Conservation (phyloP, 2,113 vertebrate species). For the Alethe castanea region DNA sequence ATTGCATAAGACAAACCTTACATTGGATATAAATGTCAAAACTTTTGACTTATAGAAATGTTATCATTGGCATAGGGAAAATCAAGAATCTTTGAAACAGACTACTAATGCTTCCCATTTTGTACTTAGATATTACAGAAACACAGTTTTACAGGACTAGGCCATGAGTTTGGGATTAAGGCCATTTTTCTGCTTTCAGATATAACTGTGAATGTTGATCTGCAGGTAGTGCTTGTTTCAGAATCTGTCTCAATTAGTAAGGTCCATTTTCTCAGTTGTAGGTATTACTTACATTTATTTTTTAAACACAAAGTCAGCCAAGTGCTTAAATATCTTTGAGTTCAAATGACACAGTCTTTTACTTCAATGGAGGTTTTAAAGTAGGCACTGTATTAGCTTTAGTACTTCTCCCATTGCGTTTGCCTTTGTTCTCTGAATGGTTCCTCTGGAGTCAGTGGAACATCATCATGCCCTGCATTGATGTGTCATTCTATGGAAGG, state of each 20-base stretch:
- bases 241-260: background rate
- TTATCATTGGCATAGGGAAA: background rate
- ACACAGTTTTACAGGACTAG: background rate
- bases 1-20: background rate
- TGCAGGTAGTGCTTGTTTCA: background rate
- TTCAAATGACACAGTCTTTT: background rate
- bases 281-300: background rate
- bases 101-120: background rate
- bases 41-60: background rate
- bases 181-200: background rate
- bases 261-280: background rate
- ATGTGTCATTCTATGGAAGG: background rate
- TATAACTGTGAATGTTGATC: background rate
- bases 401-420: background rate
- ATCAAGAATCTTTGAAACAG: background rate
- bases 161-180: background rate
- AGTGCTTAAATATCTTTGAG: background rate
- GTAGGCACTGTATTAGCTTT: background rate
- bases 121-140: background rate
- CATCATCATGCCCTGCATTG: background rate
- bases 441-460: background rate
- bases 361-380: background rate
- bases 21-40: slow-evolving; percentile 15
- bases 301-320: background rate
- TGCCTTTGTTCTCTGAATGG: background rate